phyloP scores from a whole-genome alignment of 2,797 vertebrate species.

The Synaphobranchus kaupii region DNA sequence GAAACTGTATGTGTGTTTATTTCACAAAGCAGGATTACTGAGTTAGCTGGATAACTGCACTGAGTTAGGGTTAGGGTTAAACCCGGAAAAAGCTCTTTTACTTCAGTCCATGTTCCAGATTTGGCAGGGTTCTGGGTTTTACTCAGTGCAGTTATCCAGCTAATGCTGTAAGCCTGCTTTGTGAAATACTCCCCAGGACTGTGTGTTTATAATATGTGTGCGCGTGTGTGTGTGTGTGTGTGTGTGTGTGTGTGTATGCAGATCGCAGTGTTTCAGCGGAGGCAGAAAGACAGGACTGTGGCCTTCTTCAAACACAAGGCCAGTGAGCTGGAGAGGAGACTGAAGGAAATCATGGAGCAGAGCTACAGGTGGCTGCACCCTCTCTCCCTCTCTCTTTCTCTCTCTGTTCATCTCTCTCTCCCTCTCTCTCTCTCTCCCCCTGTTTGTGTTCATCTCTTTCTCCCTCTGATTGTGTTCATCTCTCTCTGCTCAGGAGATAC shows the following conservation, averaged over 20 bases:
- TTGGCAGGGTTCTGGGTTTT: no score
- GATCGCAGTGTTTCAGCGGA: constrained; percentile 81
- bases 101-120: no score
- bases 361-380: constrained; percentile 60
- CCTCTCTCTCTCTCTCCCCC: background rate
- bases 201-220: background rate
- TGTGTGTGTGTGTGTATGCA: constrained; percentile 46
- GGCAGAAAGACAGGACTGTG: constrained; percentile 75
- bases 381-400: background rate
- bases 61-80: no score
- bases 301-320: constrained; percentile 75
- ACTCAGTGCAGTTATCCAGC: no score
- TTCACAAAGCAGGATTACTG: no score
- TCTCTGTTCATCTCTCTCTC: background rate
- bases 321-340: constrained; percentile 69
- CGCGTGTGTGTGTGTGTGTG: constrained; percentile 2
- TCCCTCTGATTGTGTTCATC: background rate
- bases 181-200: no score
- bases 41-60: no score
- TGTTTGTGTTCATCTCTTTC: background rate
- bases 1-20: background rate
- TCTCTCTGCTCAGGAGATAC: background rate
- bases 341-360: constrained; percentile 72
- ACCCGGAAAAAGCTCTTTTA: no score
- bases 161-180: no score